These are phyloP conservation scores for Sebastes nivosus DNA, from an alignment of 2,797 vertebrate genomes.

Conservation along the genomic window DNA sequence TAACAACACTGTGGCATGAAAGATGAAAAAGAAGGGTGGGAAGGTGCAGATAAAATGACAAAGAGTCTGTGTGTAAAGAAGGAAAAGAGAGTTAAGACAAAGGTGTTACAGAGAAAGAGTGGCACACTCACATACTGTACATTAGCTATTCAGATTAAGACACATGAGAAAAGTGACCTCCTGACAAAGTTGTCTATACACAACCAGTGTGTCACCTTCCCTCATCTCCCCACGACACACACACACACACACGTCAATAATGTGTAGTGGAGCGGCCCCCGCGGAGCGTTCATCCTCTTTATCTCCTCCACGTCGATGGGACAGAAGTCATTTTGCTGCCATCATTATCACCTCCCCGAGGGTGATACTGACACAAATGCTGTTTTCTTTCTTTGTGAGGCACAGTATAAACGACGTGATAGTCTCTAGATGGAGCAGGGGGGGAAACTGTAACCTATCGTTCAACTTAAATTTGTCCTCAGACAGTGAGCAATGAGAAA, in stretches of 20 bases:
- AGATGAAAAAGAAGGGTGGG: background rate
- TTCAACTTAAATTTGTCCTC: constrained; percentile 27
- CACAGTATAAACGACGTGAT: constrained; percentile 35
- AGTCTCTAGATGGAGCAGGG: constrained; percentile 17
- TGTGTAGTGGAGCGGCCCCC: constrained; percentile 20
- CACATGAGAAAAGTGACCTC: background rate
- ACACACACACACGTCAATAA: constrained; percentile 26
- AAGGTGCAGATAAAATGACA: background rate
- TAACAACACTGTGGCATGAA: background rate
- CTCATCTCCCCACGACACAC: constrained; percentile 2
- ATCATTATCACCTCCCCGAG: constrained; percentile 61
- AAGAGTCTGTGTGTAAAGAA: background rate
- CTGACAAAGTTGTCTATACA: constrained; percentile 25
- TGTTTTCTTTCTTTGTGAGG: constrained; percentile 40
- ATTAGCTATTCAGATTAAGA: background rate
- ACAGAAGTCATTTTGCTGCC: constrained; percentile 62
- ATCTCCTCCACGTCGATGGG: constrained; percentile 50
- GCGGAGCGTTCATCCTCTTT: constrained; percentile 43
- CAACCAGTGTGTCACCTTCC: background rate
- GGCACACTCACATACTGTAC: background rate
- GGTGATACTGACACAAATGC: constrained; percentile 45
- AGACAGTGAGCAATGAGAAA: constrained; percentile 13
- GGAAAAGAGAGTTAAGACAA: background rate
- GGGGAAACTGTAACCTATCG: constrained; percentile 11
- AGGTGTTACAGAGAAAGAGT: background rate